Percentiles rank a stretch among this genome's conserved stretches.
Conservation (phyloP, 2,113 vertebrate species). For the human region DNA sequence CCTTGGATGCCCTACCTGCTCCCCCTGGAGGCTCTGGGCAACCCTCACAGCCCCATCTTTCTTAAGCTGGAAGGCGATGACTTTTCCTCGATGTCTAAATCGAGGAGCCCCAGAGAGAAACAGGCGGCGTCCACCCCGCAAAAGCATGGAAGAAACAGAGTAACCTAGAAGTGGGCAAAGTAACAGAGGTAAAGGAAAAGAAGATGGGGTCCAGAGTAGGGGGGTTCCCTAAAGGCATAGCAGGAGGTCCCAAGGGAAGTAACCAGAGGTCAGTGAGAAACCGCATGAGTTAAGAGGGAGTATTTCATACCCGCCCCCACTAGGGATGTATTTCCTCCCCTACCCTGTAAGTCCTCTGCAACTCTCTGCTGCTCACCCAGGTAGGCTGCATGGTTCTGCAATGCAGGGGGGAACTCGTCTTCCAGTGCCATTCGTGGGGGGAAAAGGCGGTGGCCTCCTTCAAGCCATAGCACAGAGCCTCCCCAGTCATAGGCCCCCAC, state of each 20-base stretch:
- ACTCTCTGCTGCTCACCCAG: conserved; percentile 84
- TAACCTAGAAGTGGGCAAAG: conserved; percentile 87
- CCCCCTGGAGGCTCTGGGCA: conserved; percentile 91
- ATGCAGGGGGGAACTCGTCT: conserved; percentile 90
- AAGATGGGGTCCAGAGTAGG: background rate
- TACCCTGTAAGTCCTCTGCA: background rate
- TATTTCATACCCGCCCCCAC: background rate
- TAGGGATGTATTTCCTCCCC: background rate
- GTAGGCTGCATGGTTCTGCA: conserved; percentile 95
- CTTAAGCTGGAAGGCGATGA: conserved; percentile 93
- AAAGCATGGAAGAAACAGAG: conserved; percentile 91
- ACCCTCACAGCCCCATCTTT: conserved; percentile 85
- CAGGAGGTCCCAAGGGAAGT: background rate
- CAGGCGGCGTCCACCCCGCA: conserved; percentile 85
- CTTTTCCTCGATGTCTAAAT: conserved; percentile 97
- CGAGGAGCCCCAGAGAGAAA: conserved; percentile 94
- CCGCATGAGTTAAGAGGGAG: background rate
- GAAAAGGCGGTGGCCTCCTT: conserved; percentile 80
- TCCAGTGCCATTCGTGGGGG: conserved; percentile 89
- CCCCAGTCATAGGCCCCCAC: conserved; percentile 98
- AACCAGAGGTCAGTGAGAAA: background rate
- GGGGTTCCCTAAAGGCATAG: background rate
- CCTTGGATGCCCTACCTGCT: conserved; percentile 87
- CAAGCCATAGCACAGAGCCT: conserved; percentile 91
- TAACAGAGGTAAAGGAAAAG: background rate